Conservation (phyloP, 1,140 invertebrate species). For the Sycobia sp. region DNA sequence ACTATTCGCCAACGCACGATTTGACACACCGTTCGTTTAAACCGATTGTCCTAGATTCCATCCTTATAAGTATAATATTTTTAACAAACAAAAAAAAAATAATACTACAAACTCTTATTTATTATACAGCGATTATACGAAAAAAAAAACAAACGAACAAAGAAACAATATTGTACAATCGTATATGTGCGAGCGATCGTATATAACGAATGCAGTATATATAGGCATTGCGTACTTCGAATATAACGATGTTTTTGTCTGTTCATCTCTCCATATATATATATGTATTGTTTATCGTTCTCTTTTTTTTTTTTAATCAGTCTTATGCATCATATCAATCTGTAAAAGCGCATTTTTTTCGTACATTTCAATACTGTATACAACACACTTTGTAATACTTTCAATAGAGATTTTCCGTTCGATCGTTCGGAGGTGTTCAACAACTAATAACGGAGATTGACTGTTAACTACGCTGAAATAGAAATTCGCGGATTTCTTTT, state of each 20-base stretch:
- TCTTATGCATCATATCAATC: neutral
- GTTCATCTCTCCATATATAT: too few species aligned
- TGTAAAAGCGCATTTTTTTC: conserved; percentile 6
- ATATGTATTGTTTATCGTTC: conserved; percentile 4
- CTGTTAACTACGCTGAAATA: conserved; percentile 19
- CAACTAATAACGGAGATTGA: conserved; percentile 28
- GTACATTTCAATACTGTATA: too few species aligned
- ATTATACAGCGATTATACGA: conserved; percentile 37
- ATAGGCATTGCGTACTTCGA: neutral
- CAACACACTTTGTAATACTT: conserved; percentile 4
- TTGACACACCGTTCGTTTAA: conserved; percentile 39
- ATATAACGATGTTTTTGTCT: conserved; percentile 3
- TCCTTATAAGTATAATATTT: conserved; percentile 30
- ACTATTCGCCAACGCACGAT: conserved; percentile 40
- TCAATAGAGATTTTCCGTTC: conserved; percentile 16
- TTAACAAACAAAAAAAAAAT: too few species aligned
- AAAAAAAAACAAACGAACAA: neutral
- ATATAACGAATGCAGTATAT: neutral
- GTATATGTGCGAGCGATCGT: conserved; percentile 1
- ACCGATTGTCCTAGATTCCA: conserved; percentile 27
- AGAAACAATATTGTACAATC: neutral
- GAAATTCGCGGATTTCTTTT: conserved; percentile 18
- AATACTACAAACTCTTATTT: conserved; percentile 39
- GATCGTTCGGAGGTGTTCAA: conserved; percentile 28
- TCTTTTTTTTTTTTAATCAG: conserved; percentile 3